Conservation (phyloP, 2,113 vertebrate species). For the Dipodomys stephensi region DNA sequence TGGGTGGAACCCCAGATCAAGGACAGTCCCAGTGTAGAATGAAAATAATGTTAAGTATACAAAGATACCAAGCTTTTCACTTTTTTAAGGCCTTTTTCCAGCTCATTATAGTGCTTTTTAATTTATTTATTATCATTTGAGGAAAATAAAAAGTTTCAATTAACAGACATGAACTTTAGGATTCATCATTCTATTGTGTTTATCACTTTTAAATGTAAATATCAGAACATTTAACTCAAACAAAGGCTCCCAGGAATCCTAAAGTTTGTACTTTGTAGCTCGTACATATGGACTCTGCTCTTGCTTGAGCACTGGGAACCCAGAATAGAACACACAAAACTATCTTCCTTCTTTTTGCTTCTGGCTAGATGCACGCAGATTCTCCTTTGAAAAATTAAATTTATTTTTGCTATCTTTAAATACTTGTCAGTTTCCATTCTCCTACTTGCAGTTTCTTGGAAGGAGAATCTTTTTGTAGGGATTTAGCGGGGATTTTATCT, state of each 20-base stretch:
- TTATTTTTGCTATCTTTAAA: too few species aligned
- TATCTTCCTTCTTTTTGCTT: neutral
- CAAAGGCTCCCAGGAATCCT: conserved; percentile 35
- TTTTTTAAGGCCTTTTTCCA: neutral
- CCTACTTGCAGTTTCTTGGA: neutral
- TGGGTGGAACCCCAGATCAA: neutral
- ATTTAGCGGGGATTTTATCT: conserved; percentile 14
- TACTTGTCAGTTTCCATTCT: neutral
- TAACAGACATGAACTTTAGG: conserved; percentile 37
- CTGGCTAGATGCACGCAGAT: neutral
- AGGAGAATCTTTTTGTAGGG: neutral
- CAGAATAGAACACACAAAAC: neutral
- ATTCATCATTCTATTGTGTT: conserved; percentile 36
- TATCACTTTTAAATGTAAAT: conserved; percentile 70
- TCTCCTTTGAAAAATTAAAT: neutral
- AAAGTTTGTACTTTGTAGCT: conserved; percentile 38
- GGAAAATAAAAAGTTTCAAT: conserved; percentile 51
- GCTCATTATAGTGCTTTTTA: neutral
- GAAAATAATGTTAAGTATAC: neutral
- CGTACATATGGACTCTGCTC: conserved; percentile 12
- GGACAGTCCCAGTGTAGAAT: conserved; percentile 16
- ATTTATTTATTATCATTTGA: conserved; percentile 38
- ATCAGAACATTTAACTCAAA: conserved; percentile 34
- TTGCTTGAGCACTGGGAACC: neutral
- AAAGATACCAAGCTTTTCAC: neutral